Evolutionary conservation across 1,140 invertebrate genomes (phyloP).

Genomic region (Pogonomyrmex barbatus): DNA sequence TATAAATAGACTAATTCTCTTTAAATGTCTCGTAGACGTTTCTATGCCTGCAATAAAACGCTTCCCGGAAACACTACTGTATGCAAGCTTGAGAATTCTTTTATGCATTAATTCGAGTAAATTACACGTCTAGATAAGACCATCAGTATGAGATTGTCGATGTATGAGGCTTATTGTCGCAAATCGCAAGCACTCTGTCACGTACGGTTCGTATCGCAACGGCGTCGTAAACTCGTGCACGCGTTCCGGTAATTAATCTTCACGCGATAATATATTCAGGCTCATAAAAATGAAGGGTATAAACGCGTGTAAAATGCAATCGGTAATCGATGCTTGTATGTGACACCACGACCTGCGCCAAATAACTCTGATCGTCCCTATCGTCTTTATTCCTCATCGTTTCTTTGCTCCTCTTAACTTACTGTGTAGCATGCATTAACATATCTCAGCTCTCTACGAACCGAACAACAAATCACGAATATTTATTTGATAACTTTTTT

Average conservation of each 20-base stretch:
- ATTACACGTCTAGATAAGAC: constrained; percentile 46
- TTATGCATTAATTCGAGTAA: constrained; percentile 10
- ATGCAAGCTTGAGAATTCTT: constrained; percentile 1
- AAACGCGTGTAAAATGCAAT: constrained; percentile 22
- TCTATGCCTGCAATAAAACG: not conserved
- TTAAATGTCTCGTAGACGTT: constrained; percentile 2
- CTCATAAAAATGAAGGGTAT: constrained; percentile 25
- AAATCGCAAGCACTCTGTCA: not conserved
- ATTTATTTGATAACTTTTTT: not conserved
- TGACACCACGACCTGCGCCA: constrained; percentile 7
- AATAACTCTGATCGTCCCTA: not conserved
- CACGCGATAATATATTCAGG: constrained; percentile 17
- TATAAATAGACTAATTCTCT: constrained; percentile 18
- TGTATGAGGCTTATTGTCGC: constrained; percentile 40
- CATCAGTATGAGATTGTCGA: constrained; percentile 15
- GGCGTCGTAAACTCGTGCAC: constrained; percentile 17
- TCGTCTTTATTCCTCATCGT: not conserved
- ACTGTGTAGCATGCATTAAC: not conserved
- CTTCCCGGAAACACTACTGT: constrained; percentile 36
- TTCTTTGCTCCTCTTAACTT: not conserved
- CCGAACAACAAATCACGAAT: not conserved
- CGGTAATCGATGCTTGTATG: constrained; percentile 14
- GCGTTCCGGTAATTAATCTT: constrained; percentile 28
- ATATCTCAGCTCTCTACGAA: not conserved
- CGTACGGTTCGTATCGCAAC: constrained; percentile 30